Evolutionary conservation across 2,888 invertebrate genomes (phyloP), one percentile per base, ranked within the genome.

Genomic region (Drosophila mettleri): DNA sequence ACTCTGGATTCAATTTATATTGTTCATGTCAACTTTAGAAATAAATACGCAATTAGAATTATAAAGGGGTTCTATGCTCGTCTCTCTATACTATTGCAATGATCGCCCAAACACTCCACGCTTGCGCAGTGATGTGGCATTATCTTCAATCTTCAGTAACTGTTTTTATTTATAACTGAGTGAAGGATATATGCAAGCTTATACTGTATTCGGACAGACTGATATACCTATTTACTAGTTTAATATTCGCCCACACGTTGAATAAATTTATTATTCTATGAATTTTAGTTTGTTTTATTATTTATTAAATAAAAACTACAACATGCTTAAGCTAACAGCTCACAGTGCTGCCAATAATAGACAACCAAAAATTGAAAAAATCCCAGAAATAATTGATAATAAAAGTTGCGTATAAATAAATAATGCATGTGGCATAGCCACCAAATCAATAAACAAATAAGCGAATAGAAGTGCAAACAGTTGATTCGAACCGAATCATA

Each of bases 371-470:
- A 59, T 55, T 9, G 14, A 38, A 20, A 52, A 24, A 16, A 39
- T 45, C 4, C 1, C 20, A 34, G 39, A 38, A 24, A 22, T 38
- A 1, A 18, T 5, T 9, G 9, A 9, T 31, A 48, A 27, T 6
- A 45, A 27, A 6, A n/a, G 34, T 16, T 43, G 27, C 31, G 14
- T 18, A 24, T 48, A 45, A 16, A 49, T 24, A 45, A 34, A 62
- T 41, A 68, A 27, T 39, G 45, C 33, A 59, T 27, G 20, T 34
- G 10, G 31, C 39, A 67, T 24, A 27, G 45, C 14, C 43, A 46
- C 45, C 57, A 45, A 68, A 62, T 49, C 39, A 59, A 73, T 67
- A 61, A 52, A 58, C 24, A 70, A 72, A 48, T 29, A 61, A 70
- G 61, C 58, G 43, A 53, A 65, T 49, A 24, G 2, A 5, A 6